phyloP scores from a whole-genome alignment of 2,797 vertebrate species.

The Gouania willdenowi region DNA sequence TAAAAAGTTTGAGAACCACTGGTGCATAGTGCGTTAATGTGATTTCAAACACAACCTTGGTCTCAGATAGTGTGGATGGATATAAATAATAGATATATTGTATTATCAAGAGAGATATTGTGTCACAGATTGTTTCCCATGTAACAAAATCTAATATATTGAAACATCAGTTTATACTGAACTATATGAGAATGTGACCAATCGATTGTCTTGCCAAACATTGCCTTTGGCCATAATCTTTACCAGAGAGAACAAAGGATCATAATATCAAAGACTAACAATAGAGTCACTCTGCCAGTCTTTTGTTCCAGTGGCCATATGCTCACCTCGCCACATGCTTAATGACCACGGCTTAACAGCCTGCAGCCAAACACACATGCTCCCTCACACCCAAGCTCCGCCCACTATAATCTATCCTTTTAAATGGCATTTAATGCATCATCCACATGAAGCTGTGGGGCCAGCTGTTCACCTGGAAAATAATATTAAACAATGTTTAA shows the following conservation, averaged over 20 bases:
- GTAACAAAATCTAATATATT: constrained; percentile 22
- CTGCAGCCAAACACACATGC: constrained; percentile 29
- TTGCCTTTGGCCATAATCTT: constrained; percentile 14
- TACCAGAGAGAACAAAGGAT: constrained; percentile 35
- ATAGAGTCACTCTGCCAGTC: constrained; percentile 46
- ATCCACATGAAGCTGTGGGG: constrained; percentile 27
- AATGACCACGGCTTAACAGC: constrained; percentile 62
- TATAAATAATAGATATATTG: too few species aligned
- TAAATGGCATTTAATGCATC: constrained; percentile 61
- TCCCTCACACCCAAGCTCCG: constrained; percentile 10
- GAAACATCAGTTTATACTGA: neutral
- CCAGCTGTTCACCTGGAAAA: constrained; percentile 18
- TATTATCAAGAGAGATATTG: too few species aligned
- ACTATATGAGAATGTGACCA: constrained; percentile 16
- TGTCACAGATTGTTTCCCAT: too few species aligned
- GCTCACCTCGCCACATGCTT: constrained; percentile 59
- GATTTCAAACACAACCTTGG: too few species aligned
- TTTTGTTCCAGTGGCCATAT: constrained; percentile 70
- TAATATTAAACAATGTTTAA: too few species aligned
- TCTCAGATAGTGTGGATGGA: too few species aligned
- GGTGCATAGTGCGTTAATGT: too few species aligned
- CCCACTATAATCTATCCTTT: constrained; percentile 54
- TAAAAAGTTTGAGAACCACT: too few species aligned
- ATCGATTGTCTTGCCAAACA: constrained; percentile 20
- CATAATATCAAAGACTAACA: constrained; percentile 56